A percentile compares a stretch with the other conserved stretches of the same genome.
These are phyloP conservation scores for Nasua narica DNA, from an alignment of 2,797 vertebrate species.

Conservation along the genomic window DNA sequence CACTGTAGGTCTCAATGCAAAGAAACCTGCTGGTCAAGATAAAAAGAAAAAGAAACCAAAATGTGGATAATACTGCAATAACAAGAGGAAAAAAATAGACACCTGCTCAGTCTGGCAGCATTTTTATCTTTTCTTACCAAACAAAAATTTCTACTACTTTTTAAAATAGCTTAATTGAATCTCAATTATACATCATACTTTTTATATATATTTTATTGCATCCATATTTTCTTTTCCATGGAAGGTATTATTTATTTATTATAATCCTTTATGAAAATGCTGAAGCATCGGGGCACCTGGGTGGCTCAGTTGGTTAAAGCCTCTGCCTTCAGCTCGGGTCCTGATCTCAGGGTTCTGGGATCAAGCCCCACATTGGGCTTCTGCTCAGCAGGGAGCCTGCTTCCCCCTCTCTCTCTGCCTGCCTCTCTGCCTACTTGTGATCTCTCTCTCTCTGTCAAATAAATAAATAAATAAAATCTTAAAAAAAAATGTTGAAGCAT, in stretches of 20 bases:
- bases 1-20: not conserved
- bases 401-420: too few species aligned
- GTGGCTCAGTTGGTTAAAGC: too few species aligned
- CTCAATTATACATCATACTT: not conserved
- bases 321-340: too few species aligned
- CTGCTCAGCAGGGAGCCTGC: too few species aligned
- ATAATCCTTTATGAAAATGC: not conserved
- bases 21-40: not conserved
- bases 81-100: not conserved
- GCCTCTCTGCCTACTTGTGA: too few species aligned
- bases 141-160: not conserved
- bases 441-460: too few species aligned
- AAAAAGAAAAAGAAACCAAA: not conserved
- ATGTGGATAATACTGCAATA: rapidly evolving
- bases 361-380: too few species aligned
- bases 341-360: too few species aligned
- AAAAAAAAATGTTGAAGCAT: not conserved
- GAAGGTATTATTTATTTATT: not conserved
- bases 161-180: not conserved
- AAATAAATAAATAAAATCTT: too few species aligned
- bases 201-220: not conserved
- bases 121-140: conserved; percentile 11
- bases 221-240: not conserved
- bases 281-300: too few species aligned
- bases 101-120: not conserved